These are phyloP conservation scores for Abramis brama DNA, from an alignment of 2,113 vertebrate genomes.

Conservation along the genomic window DNA sequence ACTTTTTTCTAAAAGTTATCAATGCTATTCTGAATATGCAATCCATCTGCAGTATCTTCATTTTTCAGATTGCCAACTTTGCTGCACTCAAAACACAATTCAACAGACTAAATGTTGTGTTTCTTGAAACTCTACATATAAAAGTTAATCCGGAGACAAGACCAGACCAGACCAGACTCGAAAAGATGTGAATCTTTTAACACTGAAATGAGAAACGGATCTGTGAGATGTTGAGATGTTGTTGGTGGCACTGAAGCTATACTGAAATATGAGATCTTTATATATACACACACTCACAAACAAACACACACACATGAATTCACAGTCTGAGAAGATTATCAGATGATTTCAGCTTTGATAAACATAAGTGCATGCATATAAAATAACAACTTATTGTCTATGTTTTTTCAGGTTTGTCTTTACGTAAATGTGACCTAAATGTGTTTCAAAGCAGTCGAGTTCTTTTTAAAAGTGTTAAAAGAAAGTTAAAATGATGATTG, in stretches of 20 bases:
- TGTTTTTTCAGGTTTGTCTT: not conserved
- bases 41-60: no score
- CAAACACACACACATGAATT: not conserved
- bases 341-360: constrained; percentile 3
- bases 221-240: not conserved
- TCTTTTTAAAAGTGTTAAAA: not conserved
- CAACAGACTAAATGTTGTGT: not conserved
- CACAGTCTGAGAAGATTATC: not conserved
- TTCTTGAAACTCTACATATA: not conserved
- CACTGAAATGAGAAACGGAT: not conserved
- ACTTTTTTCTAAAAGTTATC: no score
- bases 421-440: no score
- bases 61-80: not conserved
- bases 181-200: constrained; percentile 5
- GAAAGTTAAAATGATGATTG: not conserved
- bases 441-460: not conserved
- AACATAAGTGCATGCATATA: not conserved
- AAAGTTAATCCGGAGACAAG: not conserved
- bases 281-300: constrained; percentile 1
- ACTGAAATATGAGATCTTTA: constrained; percentile 9
- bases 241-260: not conserved
- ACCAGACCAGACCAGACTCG: constrained; percentile 8
- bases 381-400: not conserved
- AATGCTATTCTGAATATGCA: not conserved
- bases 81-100: not conserved